Base-by-base conservation (phyloP, 2,113 vertebrate genomes). In the Lipophrys pholis region DNA sequence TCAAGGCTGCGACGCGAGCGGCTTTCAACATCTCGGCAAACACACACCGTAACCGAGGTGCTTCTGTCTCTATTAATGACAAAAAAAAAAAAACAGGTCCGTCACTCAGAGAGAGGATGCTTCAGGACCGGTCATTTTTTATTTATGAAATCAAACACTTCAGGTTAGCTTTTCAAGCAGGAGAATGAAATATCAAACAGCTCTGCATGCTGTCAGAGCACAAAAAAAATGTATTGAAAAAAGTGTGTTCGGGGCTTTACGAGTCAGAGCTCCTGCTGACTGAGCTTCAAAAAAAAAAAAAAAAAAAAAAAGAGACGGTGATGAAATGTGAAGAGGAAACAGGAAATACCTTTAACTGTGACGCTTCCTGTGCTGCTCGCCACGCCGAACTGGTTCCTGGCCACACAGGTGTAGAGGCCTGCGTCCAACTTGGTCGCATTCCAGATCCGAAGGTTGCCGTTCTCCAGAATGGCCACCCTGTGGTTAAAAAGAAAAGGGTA, bases 321-420 rank as follows among this genome's bases (percentile, higher is more conserved):
- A 45, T 65, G 49, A 68, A 49, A 76, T 36, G 8, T 12, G 53
- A 74, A 65, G 7, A 54, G 11, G 39, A 42, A 73, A 69, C 6
- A 69, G 40, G 51, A 78, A 57, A 70, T 94, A 99, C 98, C 98
- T 97, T 99, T 99, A 16, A 99, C 95, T 41, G 95, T 68, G 78
- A 99, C 67, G 40, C 90, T 97, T 60, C 98, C 97, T 0, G 95
- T 94, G 89, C 97, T 98, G 95, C 95, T 98, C 0, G 96, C 97
- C 1, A 94, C 94, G 1, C 97, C 98, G 1, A 99, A 98, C 90
- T 95, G 95, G 93, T 99, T 99, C 14, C 93, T 95, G 11, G 98
- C 98, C 41, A 95, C 81, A 1, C 98, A 99, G 4, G 95, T 98
- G 89, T 98, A 99, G 53, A 95, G 94, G 0, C 96, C 97, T 0